Conservation (phyloP, 1,140 invertebrate genomes). For the Ridgeia piscesae region DNA sequence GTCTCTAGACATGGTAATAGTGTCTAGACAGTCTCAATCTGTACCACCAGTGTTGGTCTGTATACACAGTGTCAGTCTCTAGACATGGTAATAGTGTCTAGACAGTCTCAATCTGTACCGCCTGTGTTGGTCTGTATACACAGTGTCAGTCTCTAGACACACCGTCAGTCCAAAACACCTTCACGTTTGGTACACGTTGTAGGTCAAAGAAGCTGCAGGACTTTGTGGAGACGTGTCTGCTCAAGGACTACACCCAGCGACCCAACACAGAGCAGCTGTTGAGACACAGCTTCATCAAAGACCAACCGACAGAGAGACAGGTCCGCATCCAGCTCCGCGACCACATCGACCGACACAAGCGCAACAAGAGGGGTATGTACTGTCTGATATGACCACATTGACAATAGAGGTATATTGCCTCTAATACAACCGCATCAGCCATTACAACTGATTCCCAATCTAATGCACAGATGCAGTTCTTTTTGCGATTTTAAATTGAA, state of each 20-base stretch:
- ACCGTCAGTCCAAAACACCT: no score
- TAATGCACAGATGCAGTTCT: no score
- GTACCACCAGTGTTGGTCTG: no score
- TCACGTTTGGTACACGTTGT: not conserved
- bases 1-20: no score
- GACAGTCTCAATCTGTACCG: no score
- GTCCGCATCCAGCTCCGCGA: constrained; percentile 98
- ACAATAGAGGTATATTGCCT: not conserved
- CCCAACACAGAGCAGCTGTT: constrained; percentile 97
- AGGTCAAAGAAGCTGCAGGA: constrained; percentile 61
- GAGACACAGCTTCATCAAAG: constrained; percentile 95
- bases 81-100: no score
- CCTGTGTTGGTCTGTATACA: no score
- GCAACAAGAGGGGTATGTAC: constrained; percentile 38
- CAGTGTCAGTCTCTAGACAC: no score
- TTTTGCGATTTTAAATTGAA: no score
- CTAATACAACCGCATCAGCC: not conserved
- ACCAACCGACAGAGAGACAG: constrained; percentile 96
- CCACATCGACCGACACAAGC: constrained; percentile 85
- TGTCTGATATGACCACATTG: not conserved
- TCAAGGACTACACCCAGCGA: constrained; percentile 97
- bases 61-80: no score
- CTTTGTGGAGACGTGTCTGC: constrained; percentile 84
- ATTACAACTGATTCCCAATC: not conserved
- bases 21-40: no score